These are phyloP conservation scores for Cryptophagus acutangulus DNA, from an alignment of 2,888 invertebrate genomes.

Conservation along the genomic window DNA sequence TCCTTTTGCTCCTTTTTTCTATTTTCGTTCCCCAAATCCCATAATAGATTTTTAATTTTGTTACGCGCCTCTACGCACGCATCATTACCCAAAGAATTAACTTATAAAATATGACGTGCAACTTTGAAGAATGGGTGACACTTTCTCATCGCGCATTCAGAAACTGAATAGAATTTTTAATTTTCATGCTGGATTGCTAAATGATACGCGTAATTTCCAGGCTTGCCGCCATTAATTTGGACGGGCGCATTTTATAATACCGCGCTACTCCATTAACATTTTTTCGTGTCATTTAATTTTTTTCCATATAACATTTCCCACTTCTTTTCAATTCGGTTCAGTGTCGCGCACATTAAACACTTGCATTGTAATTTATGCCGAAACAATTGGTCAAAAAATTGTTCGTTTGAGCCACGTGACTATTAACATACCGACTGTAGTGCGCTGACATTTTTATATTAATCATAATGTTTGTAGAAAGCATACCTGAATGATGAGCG, in stretches of 20 bases:
- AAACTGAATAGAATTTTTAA: no score
- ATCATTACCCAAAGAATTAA: no score
- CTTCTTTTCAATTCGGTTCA: no score
- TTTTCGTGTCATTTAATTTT: constrained; percentile 42
- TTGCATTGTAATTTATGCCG: no score
- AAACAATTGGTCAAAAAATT: no score
- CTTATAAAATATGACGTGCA: no score
- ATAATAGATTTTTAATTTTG: constrained; percentile 7
- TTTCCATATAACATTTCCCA: no score
- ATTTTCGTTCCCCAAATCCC: constrained; percentile 6
- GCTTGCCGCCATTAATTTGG: constrained; percentile 37
- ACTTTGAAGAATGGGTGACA: no score
- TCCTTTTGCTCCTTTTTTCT: constrained; percentile 13
- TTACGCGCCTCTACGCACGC: background rate
- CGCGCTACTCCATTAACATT: constrained; percentile 42
- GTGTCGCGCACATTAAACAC: no score
- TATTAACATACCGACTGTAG: no score
- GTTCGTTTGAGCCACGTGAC: no score
- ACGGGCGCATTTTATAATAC: constrained; percentile 33
- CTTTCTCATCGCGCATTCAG: no score
- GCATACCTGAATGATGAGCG: constrained; percentile 8
- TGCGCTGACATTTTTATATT: constrained; percentile 1
- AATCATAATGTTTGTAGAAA: constrained; percentile 1
- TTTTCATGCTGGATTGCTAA: constrained; percentile 2
- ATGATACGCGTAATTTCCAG: constrained; percentile 34